A percentile compares a stretch with the other conserved stretches of the same genome.
These are phyloP conservation scores for Tenthredo mesomela DNA, from an alignment of 2,888 invertebrate species.

Conservation along the genomic window DNA sequence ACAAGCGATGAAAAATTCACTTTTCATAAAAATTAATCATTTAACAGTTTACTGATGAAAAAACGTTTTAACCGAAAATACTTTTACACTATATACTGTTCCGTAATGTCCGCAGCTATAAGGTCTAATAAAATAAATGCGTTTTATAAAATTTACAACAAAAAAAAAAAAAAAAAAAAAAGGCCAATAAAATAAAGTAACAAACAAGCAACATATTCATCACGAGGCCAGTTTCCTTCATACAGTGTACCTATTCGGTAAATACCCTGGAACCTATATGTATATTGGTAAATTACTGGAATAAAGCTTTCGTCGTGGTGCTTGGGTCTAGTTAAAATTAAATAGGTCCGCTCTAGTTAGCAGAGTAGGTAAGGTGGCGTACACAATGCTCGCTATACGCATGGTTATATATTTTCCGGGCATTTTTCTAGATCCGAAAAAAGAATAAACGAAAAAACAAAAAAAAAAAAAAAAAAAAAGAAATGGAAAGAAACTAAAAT, in stretches of 20 bases:
- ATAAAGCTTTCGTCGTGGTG: conserved; percentile 1
- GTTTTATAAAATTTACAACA: no score
- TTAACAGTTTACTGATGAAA: no score
- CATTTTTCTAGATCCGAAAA: not conserved
- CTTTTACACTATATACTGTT: no score
- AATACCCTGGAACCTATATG: not conserved
- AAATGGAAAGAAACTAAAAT: not conserved
- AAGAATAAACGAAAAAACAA: not conserved
- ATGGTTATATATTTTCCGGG: not conserved
- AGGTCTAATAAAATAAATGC: no score
- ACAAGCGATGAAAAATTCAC: no score
- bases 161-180: not conserved
- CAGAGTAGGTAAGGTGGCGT: not conserved
- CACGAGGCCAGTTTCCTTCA: not conserved
- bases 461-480: not conserved
- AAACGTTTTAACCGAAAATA: no score
- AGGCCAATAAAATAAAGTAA: not conserved
- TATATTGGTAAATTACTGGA: conserved; percentile 4
- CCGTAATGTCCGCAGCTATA: no score
- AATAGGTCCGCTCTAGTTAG: conserved; percentile 37
- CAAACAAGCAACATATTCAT: not conserved
- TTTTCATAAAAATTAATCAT: no score
- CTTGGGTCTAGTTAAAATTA: conserved; percentile 24
- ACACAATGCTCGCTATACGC: not conserved
- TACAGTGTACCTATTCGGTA: not conserved